Base-by-base conservation (phyloP, 2,888 invertebrate species). In the Mayetiola destructor region DNA sequence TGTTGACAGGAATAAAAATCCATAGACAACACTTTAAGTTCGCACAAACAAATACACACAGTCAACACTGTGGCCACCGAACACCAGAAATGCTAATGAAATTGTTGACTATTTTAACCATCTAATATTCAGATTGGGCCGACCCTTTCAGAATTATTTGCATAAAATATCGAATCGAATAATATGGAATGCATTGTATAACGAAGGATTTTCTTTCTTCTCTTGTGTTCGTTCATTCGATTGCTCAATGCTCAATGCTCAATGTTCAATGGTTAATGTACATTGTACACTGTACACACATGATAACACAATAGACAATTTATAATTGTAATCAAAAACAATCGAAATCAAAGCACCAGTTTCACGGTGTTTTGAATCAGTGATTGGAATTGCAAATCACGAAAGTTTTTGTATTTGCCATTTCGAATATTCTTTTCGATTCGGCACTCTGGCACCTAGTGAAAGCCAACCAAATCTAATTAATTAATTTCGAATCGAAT, bases 341-440 rank as follows among this genome's bases (percentile, higher is more conserved):
- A 18, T 20, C 16, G 16, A 39, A 39, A 39, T 18, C 16, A 18
- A 5, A 39, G 9, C 23, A 16, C 27, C 4, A 12, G 21, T 6
- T 5, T 23, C 5, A n/a, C 48, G 48, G 48, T 48, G 48, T 48
- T 42, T 48, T 48, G 27, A 48, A 27, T 48, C 48, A 5, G 16
- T 48, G 27, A 27, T 48, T 48, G 48, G 48, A 48, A 48, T 48
- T 48, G 48, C 27, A 48, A 48, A 48, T 48, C 27, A 23, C 48
- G 48, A n/a, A n/a, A n/a, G n/a, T n/a, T n/a, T n/a, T n/a, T n/a
- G n/a, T n/a, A n/a, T n/a, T 48, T 27, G 27, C 27, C 48, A 48
- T 27, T 48, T 27, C 23, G 21, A 21, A 5, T 39, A 37, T 37
- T 37, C 8, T 12, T 12, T 12, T 9, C 32, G 12, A 32, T 6